These are phyloP conservation scores for Heliangelus exortis DNA, from an alignment of 2,797 vertebrate species.

Conservation along the genomic window DNA sequence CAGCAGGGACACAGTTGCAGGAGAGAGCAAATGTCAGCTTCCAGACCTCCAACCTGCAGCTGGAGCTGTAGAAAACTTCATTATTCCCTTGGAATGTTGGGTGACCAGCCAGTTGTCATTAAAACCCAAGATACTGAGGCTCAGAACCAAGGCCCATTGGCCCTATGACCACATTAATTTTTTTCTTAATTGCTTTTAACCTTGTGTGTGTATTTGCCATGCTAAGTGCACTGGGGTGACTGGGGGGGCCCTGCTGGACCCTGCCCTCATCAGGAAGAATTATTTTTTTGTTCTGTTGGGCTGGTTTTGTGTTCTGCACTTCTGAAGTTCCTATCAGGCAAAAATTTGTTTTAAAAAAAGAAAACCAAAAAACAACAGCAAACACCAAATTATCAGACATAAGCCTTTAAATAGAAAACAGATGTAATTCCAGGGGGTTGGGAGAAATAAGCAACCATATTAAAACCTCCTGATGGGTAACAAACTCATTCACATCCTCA, in stretches of 20 bases:
- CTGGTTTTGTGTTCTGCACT: background rate
- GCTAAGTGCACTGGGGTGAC: background rate
- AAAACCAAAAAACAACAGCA: background rate
- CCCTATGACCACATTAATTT: background rate
- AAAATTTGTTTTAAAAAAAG: background rate
- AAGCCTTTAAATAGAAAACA: background rate
- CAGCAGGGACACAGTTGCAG: rapidly evolving
- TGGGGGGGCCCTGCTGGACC: background rate
- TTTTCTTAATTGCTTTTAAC: background rate
- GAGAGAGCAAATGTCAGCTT: background rate
- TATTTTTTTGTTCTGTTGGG: rapidly evolving
- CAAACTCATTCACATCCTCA: background rate
- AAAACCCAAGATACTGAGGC: background rate
- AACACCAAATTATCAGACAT: background rate
- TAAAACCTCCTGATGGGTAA: background rate
- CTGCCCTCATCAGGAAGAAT: background rate
- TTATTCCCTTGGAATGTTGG: background rate
- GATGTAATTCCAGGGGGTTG: background rate
- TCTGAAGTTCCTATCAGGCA: background rate
- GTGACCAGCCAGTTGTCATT: background rate
- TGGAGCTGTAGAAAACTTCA: background rate
- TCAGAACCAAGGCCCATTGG: background rate
- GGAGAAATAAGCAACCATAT: background rate
- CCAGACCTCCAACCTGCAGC: background rate
- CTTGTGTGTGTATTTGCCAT: background rate